phyloP scores from a whole-genome alignment of 1,140 invertebrate genomes.

The Bombus waltoni region DNA sequence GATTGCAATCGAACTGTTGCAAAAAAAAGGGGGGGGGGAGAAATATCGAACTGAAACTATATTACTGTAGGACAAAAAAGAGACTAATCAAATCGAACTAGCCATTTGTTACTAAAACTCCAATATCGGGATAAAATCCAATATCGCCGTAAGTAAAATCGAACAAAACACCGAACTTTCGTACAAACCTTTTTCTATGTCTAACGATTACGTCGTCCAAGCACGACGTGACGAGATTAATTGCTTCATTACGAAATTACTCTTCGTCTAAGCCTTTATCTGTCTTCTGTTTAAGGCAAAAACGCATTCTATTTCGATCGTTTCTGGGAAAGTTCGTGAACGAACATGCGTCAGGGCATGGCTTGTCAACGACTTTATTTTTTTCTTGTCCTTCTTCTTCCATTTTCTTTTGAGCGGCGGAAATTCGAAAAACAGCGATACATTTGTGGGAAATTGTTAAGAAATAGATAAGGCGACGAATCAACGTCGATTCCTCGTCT shows the following conservation, averaged over 20 bases:
- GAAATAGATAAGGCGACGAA: background rate
- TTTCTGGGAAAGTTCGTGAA: background rate
- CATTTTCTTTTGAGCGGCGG: no score
- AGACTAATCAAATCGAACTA: conserved; percentile 36
- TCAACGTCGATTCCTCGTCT: background rate
- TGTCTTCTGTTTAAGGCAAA: background rate
- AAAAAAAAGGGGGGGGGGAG: background rate
- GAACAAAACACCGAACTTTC: conserved; percentile 18
- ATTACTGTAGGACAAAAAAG: conserved; percentile 3
- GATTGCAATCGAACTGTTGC: conserved; percentile 13
- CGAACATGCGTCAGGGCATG: no score
- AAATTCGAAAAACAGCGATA: conserved; percentile 5
- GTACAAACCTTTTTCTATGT: background rate
- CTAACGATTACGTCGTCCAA: background rate
- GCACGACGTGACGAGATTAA: background rate
- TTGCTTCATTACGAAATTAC: conserved; percentile 12
- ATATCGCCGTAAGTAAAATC: conserved; percentile 30
- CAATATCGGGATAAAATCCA: conserved; percentile 31
- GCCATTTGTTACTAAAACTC: conserved; percentile 33
- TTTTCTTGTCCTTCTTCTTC: background rate
- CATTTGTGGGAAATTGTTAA: background rate
- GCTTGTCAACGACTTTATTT: background rate
- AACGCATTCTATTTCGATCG: conserved; percentile 1
- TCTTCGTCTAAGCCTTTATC: background rate
- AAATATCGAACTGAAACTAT: conserved; percentile 9